Evolutionary conservation across 1,140 invertebrate genomes (phyloP).

Genomic region (Brachystomella parvula): DNA sequence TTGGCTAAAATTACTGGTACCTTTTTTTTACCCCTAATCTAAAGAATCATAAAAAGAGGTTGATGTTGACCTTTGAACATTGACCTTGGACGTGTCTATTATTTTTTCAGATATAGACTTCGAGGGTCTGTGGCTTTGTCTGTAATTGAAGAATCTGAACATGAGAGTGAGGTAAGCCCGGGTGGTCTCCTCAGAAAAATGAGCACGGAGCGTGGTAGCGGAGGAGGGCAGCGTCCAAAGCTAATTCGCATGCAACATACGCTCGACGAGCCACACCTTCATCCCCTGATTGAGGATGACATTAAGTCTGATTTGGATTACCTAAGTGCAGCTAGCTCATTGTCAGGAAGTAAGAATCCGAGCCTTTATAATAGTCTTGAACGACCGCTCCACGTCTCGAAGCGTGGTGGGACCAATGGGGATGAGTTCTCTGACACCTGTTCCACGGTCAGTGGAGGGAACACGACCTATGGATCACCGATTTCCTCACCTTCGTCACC

Average conservation of each 20-base stretch:
- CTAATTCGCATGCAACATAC: conserved; percentile 17
- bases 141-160: conserved; percentile 33
- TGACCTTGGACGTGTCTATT: too few relatives aligned
- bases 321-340: conserved; percentile 25
- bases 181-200: conserved; percentile 16
- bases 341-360: conserved; percentile 19
- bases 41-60: too few relatives aligned
- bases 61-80: too few relatives aligned
- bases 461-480: conserved; percentile 29
- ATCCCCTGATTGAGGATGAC: conserved; percentile 10
- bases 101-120: conserved; percentile 5
- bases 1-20: too few relatives aligned
- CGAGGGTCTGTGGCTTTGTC: conserved; percentile 17
- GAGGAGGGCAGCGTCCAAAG: not conserved
- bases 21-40: too few relatives aligned
- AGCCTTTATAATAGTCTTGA: conserved; percentile 31
- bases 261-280: conserved; percentile 20
- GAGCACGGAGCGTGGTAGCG: conserved; percentile 14
- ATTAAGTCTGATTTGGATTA: conserved; percentile 18
- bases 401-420: conserved; percentile 5
- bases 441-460: conserved; percentile 19
- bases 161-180: conserved; percentile 31
- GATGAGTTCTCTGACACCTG: conserved; percentile 22
- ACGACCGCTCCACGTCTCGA: conserved; percentile 26
- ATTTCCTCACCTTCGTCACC: conserved; percentile 30